Percentiles rank a stretch among this genome's conserved stretches.
These are phyloP conservation scores for Lasioglossum baleicum DNA, from an alignment of 1,140 invertebrate genomes.

Conservation along the genomic window DNA sequence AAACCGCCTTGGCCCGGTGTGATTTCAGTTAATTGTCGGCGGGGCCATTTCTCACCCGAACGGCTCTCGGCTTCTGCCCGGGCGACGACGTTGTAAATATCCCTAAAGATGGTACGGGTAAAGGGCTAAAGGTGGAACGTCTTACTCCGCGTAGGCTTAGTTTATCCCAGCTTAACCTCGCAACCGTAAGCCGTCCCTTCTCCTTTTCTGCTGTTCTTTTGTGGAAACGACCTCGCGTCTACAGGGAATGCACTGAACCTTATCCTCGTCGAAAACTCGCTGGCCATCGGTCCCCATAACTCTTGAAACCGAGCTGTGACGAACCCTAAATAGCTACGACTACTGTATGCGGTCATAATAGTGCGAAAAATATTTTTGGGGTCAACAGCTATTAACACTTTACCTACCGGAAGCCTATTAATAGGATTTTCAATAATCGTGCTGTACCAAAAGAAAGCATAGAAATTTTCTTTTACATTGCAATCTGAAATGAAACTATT, in stretches of 20 bases:
- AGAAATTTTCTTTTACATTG: no score
- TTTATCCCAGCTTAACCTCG: slow-evolving; percentile 35
- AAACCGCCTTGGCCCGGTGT: slow-evolving; percentile 68
- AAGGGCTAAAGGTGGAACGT: slow-evolving; percentile 68
- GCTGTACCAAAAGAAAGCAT: no score
- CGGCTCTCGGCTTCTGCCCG: slow-evolving; percentile 51
- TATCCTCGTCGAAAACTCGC: no score
- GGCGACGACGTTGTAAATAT: slow-evolving; percentile 68
- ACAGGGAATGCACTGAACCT: neutral
- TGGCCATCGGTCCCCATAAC: no score
- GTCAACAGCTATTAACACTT: no score
- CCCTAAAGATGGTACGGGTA: slow-evolving; percentile 64
- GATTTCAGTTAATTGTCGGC: slow-evolving; percentile 75
- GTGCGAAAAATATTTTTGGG: no score
- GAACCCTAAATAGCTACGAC: no score
- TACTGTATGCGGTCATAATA: no score
- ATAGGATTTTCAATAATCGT: no score
- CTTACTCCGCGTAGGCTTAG: slow-evolving; percentile 64
- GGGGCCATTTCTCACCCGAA: slow-evolving; percentile 69
- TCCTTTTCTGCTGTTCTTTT: slow-evolving; percentile 54
- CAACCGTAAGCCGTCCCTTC: slow-evolving; percentile 49
- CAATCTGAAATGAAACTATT: no score
- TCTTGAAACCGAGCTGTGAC: no score
- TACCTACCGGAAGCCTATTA: no score
- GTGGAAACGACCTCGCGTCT: slow-evolving; percentile 37